These are phyloP conservation scores for Darevskia nairensis DNA, from an alignment of 2,797 vertebrate genomes.

Conservation along the genomic window DNA sequence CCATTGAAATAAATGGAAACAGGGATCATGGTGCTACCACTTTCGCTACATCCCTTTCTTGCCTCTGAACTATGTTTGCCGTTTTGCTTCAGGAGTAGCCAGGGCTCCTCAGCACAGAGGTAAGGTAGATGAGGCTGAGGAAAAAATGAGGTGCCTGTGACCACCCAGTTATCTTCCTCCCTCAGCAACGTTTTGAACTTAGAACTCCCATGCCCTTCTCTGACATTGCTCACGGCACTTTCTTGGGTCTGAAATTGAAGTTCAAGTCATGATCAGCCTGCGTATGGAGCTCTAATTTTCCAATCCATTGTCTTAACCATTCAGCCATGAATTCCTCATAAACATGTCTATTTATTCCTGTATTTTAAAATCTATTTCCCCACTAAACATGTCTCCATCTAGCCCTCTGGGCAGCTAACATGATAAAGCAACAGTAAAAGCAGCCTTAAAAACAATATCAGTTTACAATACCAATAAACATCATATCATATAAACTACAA, in stretches of 20 bases:
- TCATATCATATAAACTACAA: conserved; percentile 14
- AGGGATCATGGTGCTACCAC: too few species aligned
- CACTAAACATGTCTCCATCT: neutral
- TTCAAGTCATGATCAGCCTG: neutral
- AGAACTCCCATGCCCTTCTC: neutral
- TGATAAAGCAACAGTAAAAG: conserved; percentile 9
- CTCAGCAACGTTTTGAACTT: neutral
- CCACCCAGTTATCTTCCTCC: neutral
- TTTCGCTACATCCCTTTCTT: too few species aligned
- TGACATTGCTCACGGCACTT: neutral
- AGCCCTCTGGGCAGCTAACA: neutral
- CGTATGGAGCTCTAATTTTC: neutral
- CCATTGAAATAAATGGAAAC: too few species aligned
- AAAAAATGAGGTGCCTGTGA: neutral
- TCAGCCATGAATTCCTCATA: conserved; percentile 3
- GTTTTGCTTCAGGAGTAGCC: too few species aligned
- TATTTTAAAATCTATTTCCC: conserved; percentile 9
- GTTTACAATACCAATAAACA: conserved; percentile 6
- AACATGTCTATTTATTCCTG: conserved; percentile 2
- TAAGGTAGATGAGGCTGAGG: too few species aligned
- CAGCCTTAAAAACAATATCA: neutral
- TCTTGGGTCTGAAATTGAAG: neutral
- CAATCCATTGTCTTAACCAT: conserved; percentile 13
- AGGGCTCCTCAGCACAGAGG: too few species aligned
- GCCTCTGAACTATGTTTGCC: too few species aligned